Evolutionary conservation across 2,113 vertebrate genomes (phyloP), one percentile per base, ranked within the genome.

Genomic region (Typhlomys cinereus): DNA sequence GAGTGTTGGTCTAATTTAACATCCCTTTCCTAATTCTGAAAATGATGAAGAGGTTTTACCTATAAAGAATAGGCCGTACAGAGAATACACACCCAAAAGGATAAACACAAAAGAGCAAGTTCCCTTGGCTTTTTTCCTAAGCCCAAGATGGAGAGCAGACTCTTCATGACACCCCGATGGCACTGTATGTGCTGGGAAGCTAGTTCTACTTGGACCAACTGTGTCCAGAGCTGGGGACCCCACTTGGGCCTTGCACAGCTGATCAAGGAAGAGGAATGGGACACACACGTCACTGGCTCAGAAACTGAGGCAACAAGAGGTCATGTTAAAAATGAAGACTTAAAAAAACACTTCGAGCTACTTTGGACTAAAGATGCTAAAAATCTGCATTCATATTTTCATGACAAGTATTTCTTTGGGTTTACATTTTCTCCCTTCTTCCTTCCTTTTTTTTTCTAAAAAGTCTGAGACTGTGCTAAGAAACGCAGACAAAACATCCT

Each of bases 1-100:
- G 44, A n/a, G 12, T 70, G 15, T 29, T 52, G 12, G 34, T 1
- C 50, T 85, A 54, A 52, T 39, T 67, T 64, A 91, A 93, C 80
- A 85, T 48, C 21, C 59, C 73, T 48, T 62, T 79, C 85, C 69
- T 69, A 80, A 11, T 80, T 91, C 50, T 50, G 80, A 46, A 95
- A 69, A 44, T 54, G 25, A 91, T 23, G 41, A 67, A 44, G 31
- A n/a, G 4, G 46, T 82, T 94, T 70, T 36, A 87, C n/a, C 18
- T 41, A 44, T 54, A 78, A 50, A 57, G 31, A 76, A 88, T 31
- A 20, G 29, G 39, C 41, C 54, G 70, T 71, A 64, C 20, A 39
- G 5, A 78, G 39, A 18, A 79, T 31, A 79, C 59, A 62, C 83
- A 67, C 20, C 74, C 25, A 39, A 39, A 41, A 44, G 64, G 69